A percentile compares a stretch with the other conserved stretches of the same genome.
These are phyloP conservation scores for Seriola quinqueradiata DNA, from an alignment of 2,113 vertebrate genomes.

Conservation along the genomic window DNA sequence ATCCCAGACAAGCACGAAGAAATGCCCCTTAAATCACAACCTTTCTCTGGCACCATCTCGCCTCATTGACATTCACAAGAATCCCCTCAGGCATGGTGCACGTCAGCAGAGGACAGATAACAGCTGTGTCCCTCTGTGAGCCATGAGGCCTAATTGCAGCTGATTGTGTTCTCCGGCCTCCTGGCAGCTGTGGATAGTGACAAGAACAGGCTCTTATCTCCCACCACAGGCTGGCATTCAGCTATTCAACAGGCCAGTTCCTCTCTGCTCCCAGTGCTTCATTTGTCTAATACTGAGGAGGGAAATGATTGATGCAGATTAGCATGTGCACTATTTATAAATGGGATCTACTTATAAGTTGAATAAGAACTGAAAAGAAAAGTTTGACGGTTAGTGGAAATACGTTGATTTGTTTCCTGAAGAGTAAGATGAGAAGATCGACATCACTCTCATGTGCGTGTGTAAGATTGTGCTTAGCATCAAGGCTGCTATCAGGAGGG, in stretches of 20 bases:
- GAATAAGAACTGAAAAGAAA: background rate
- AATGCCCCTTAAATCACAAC: background rate
- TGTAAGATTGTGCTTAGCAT: too few species aligned
- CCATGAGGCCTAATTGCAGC: conserved; percentile 41
- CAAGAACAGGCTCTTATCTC: conserved; percentile 62
- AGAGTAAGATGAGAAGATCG: too few species aligned
- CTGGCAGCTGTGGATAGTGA: conserved; percentile 60
- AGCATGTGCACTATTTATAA: background rate
- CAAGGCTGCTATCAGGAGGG: too few species aligned
- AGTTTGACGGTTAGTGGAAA: background rate
- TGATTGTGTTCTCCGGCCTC: conserved; percentile 45
- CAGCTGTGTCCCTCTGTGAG: conserved; percentile 33
- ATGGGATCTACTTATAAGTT: background rate
- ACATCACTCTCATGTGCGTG: too few species aligned
- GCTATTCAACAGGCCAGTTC: conserved; percentile 19
- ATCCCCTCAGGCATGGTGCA: background rate
- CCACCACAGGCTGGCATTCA: conserved; percentile 37
- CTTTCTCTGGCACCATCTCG: background rate
- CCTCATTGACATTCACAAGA: conserved; percentile 33
- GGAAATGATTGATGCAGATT: background rate
- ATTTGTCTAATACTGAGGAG: background rate
- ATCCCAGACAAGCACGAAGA: background rate
- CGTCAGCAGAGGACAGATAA: conserved; percentile 49
- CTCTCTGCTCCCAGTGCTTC: background rate
- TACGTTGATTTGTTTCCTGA: too few species aligned